Evolutionary conservation across 2,113 vertebrate genomes (phyloP).

Genomic region (Anthoscopus minutus): DNA sequence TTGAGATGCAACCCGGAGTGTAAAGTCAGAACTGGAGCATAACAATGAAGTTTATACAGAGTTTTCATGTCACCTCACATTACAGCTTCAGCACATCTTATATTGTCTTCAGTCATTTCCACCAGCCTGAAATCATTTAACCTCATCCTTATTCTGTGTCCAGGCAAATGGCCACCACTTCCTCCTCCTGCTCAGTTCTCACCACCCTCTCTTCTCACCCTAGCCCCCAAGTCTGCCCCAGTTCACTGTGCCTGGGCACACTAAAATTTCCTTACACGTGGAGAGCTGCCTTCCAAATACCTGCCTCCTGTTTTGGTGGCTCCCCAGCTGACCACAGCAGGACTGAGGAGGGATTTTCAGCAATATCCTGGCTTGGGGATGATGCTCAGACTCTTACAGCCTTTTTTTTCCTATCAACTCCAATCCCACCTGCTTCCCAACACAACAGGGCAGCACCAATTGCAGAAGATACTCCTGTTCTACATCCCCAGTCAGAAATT

Average conservation of each 20-base stretch:
- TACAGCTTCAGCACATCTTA: neutral
- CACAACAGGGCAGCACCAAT: neutral
- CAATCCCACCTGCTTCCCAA: neutral
- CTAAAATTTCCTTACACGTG: rapidly evolving
- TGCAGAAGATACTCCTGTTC: neutral
- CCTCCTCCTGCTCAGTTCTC: neutral
- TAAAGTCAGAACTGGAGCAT: neutral
- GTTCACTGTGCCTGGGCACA: neutral
- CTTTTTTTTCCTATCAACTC: neutral
- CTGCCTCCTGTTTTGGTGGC: neutral
- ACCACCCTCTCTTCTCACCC: neutral
- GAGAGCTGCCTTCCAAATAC: neutral
- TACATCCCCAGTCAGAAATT: neutral
- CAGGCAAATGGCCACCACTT: neutral
- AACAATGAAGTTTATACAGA: neutral
- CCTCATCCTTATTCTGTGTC: neutral
- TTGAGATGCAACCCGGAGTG: neutral
- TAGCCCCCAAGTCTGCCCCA: neutral
- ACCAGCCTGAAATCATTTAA: neutral
- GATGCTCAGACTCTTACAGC: neutral
- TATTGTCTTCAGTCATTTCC: neutral
- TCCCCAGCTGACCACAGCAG: neutral
- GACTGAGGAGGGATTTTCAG: neutral
- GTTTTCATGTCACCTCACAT: neutral
- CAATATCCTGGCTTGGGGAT: neutral